Evolutionary conservation across 1,140 invertebrate genomes (phyloP).

Genomic region (Tetragonula clypearis): DNA sequence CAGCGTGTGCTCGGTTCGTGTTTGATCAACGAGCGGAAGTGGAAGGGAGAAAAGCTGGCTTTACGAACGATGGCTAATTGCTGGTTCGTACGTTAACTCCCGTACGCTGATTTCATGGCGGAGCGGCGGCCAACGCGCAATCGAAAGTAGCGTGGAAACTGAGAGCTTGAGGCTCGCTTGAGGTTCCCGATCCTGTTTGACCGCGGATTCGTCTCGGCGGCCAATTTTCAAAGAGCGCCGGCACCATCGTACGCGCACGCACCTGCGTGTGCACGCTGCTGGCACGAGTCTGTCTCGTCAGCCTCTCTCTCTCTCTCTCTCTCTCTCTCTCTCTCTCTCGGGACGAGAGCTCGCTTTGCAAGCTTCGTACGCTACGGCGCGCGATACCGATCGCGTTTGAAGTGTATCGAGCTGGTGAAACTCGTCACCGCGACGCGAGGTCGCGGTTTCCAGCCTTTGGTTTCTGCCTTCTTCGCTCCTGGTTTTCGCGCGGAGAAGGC

Average conservation of each 20-base stretch:
- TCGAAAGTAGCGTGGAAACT: conserved; percentile 40
- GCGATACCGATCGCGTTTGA: too few species aligned
- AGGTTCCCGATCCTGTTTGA: conserved; percentile 8
- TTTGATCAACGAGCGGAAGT: neutral
- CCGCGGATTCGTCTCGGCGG: conserved; percentile 37
- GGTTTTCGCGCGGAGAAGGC: too few species aligned
- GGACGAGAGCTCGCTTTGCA: neutral
- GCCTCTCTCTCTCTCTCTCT: too few species aligned
- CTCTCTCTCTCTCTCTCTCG: too few species aligned
- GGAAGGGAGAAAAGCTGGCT: neutral
- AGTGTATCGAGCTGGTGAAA: too few species aligned
- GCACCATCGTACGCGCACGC: neutral
- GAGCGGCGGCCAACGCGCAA: neutral
- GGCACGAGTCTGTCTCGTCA: conserved; percentile 12
- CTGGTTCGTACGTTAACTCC: conserved; percentile 2
- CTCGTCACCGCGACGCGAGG: too few species aligned
- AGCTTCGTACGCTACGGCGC: too few species aligned
- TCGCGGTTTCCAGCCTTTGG: too few species aligned
- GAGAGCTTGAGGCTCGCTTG: neutral
- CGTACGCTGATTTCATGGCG: conserved; percentile 14
- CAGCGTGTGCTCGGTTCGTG: neutral
- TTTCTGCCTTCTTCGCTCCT: too few species aligned
- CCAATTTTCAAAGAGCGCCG: conserved; percentile 49
- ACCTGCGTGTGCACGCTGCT: neutral
- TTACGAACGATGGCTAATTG: conserved; percentile 39